Evolutionary conservation across 2,888 invertebrate genomes (phyloP).

Genomic region (Mylabris sibirica): DNA sequence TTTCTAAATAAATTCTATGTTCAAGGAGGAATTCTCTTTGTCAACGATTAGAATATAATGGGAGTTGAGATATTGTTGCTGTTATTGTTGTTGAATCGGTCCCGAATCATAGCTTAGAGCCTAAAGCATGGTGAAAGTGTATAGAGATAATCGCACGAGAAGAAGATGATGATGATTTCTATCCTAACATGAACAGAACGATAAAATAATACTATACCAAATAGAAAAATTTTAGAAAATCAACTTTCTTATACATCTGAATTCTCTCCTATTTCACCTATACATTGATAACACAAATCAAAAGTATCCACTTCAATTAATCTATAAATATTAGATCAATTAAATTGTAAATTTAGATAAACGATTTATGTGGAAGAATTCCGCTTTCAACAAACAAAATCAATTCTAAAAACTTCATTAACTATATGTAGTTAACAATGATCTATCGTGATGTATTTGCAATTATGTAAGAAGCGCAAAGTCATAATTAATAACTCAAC

Average conservation of each 20-base stretch:
- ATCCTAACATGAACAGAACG: background rate
- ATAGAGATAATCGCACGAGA: background rate
- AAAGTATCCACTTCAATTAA: too few relatives aligned
- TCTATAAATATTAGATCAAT: too few relatives aligned
- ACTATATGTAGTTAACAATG: slow-evolving; percentile 14
- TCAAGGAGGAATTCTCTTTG: background rate
- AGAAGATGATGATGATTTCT: background rate
- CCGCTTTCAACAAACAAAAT: background rate
- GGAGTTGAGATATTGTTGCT: background rate
- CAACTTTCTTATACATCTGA: background rate
- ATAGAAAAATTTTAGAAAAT: background rate
- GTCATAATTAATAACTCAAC: slow-evolving; percentile 32
- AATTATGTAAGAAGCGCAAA: slow-evolving; percentile 29
- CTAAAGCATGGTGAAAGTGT: slow-evolving; percentile 3
- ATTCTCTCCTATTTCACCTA: too few relatives aligned
- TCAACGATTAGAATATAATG: background rate
- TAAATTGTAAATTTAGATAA: background rate
- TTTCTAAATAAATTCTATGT: background rate
- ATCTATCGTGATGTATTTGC: slow-evolving; percentile 22
- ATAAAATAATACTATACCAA: background rate
- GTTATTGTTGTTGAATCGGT: background rate
- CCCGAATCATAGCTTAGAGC: background rate
- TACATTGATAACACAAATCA: background rate
- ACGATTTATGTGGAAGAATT: background rate
- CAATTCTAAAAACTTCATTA: background rate